Evolutionary conservation across 2,888 invertebrate genomes (phyloP), one percentile per base, ranked within the genome.

Genomic region (Thalpophila matura): DNA sequence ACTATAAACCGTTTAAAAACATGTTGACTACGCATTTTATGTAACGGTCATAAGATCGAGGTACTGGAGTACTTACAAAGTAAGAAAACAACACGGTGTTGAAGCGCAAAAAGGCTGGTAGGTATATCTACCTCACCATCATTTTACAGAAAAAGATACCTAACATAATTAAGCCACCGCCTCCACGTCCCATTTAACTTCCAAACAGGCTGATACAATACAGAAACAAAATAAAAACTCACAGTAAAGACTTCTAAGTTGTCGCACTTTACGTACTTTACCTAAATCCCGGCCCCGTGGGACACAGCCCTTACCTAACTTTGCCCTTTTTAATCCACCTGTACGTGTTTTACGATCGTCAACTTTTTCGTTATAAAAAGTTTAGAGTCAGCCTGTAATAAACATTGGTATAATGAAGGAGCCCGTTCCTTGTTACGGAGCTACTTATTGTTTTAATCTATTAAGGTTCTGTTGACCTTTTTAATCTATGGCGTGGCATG

Each of bases 341-440:
- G 89, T 85, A 87, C 91, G 85, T 88, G 89, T 92, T 93, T 93
- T 91, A 93, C 84, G 92, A 89, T 83, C 87, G 85, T 89, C 87
- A 91, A 93, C 89, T 92, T 93, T 92, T 86, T 77, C 86, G 86
- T 68, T 88, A 86, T 87, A 91, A 91, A 91, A 93, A 92, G 85
- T 92, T 93, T 87, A 43, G 31, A 45, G 57, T 43, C 50, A 45
- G 62, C 75, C 42, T 51, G 82, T 81, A 85, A 88, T 90, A 89
- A 90, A 89, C 89, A 89, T 89, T 79, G 78, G 74, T 72, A 68
- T 86, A 86, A 87, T 85, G 83, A 82, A 78, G 62, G 72, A 71
- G 77, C 53, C 50, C 37, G 47, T 69, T 38, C 55, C 40, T 80
- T 84, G 85, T 89, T 89, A 86, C 85, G 77, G 82, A 81, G 80